Conservation (phyloP, 2,113 vertebrate species). For the Brachionichthys hirsutus region DNA sequence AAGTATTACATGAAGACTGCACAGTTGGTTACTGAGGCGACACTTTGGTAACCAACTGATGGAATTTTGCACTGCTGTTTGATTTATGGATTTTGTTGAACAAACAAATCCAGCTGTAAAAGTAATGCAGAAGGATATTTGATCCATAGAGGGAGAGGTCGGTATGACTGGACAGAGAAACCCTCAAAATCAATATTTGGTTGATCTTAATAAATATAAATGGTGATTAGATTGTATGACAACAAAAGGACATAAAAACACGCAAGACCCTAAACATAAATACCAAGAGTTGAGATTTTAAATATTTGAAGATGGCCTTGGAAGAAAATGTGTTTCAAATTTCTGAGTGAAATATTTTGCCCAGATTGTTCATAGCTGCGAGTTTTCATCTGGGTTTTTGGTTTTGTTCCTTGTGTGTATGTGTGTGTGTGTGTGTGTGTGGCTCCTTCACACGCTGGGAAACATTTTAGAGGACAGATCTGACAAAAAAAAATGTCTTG, state of each 20-base stretch:
- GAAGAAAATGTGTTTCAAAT: too few species aligned
- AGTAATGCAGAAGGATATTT: slow-evolving; percentile 23
- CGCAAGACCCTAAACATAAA: not conserved
- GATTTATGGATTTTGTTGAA: slow-evolving; percentile 11
- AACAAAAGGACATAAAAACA: too few species aligned
- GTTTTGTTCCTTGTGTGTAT: too few species aligned
- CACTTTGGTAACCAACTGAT: not conserved
- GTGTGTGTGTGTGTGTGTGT: too few species aligned
- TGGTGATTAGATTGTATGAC: too few species aligned
- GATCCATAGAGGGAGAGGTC: slow-evolving; percentile 34
- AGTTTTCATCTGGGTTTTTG: too few species aligned
- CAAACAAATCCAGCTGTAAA: not conserved
- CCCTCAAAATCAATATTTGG: too few species aligned
- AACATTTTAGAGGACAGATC: slow-evolving; percentile 24
- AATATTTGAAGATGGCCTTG: slow-evolving; percentile 12
- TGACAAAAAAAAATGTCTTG: slow-evolving; percentile 17
- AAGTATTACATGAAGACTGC: slow-evolving; percentile 22
- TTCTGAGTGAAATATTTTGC: too few species aligned
- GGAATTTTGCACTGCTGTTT: slow-evolving; percentile 6
- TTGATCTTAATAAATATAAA: too few species aligned
- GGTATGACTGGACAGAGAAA: slow-evolving; percentile 20
- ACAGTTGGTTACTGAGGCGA: not conserved
- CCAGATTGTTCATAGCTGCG: too few species aligned
- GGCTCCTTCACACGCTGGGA: not conserved
- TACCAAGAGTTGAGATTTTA: slow-evolving; percentile 11